Conservation (phyloP, 2,113 vertebrate genomes). For the Chitala chitala region DNA sequence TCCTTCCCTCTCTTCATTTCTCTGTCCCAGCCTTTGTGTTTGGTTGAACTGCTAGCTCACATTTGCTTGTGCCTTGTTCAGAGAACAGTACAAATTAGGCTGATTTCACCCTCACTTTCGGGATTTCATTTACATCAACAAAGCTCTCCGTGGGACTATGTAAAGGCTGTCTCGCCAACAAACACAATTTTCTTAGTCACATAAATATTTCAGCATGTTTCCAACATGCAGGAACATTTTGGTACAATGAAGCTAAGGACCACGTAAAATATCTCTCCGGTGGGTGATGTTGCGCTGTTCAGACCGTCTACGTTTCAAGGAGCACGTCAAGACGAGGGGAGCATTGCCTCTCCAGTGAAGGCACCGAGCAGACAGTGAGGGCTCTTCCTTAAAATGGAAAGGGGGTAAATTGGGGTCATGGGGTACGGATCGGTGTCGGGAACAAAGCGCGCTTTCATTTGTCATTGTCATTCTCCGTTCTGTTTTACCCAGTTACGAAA, state of each 20-base stretch:
- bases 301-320: background rate
- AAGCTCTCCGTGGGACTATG: background rate
- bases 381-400: background rate
- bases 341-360: background rate
- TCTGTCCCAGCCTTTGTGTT: no score
- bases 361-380: background rate
- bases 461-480: background rate
- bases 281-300: background rate
- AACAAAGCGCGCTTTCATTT: background rate
- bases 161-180: slow-evolving; percentile 18
- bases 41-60: background rate
- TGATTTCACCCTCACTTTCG: slow-evolving; percentile 5
- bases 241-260: slow-evolving; percentile 10
- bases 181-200: slow-evolving; percentile 28
- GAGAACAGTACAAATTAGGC: slow-evolving; percentile 10
- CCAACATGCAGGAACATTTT: slow-evolving; percentile 16
- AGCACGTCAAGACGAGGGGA: background rate
- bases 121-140: slow-evolving; percentile 18
- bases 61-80: background rate
- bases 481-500: background rate
- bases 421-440: no score
- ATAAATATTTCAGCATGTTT: slow-evolving; percentile 32
- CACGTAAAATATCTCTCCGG: background rate
- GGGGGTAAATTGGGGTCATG: no score
- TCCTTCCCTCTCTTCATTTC: no score